These are phyloP conservation scores for Cheilosia impressa DNA, from an alignment of 2,888 invertebrate genomes.

Conservation along the genomic window DNA sequence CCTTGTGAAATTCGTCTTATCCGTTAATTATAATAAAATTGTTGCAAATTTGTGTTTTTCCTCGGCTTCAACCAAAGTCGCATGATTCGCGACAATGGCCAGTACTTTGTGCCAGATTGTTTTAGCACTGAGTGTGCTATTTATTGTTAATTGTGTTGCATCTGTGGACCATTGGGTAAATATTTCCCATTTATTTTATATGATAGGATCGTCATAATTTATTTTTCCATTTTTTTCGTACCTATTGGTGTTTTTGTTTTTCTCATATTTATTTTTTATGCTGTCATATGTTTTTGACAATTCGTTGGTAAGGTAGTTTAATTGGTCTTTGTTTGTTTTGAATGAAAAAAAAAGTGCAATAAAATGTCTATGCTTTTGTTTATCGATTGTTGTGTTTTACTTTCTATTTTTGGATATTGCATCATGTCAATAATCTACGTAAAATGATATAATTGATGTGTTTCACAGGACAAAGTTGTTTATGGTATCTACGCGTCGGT, in stretches of 20 bases:
- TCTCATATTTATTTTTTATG: slow-evolving; percentile 28
- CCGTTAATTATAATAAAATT: not conserved
- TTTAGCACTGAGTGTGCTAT: slow-evolving; percentile 21
- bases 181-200: slow-evolving; percentile 16
- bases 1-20: not conserved
- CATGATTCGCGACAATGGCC: slow-evolving; percentile 34
- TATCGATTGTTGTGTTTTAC: slow-evolving; percentile 20
- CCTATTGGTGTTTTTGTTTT: slow-evolving; percentile 52
- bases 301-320: slow-evolving; percentile 6
- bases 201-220: not conserved
- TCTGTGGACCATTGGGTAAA: slow-evolving; percentile 52
- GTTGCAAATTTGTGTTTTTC: not conserved
- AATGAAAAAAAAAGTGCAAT: slow-evolving; percentile 3
- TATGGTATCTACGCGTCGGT: not conserved
- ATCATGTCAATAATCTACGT: not conserved
- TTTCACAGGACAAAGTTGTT: too few relatives aligned
- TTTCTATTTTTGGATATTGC: slow-evolving; percentile 1
- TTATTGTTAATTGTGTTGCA: slow-evolving; percentile 33
- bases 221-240: slow-evolving; percentile 9
- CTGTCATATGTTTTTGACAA: slow-evolving; percentile 76
- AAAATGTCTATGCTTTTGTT: slow-evolving; percentile 14
- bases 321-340: slow-evolving; percentile 15
- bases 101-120: slow-evolving; percentile 23
- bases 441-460: too few relatives aligned
- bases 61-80: not conserved